Percentiles rank a stretch among this genome's conserved stretches.
Conservation (phyloP, 2,797 vertebrate species). For the Scomberomorus guttatus region DNA sequence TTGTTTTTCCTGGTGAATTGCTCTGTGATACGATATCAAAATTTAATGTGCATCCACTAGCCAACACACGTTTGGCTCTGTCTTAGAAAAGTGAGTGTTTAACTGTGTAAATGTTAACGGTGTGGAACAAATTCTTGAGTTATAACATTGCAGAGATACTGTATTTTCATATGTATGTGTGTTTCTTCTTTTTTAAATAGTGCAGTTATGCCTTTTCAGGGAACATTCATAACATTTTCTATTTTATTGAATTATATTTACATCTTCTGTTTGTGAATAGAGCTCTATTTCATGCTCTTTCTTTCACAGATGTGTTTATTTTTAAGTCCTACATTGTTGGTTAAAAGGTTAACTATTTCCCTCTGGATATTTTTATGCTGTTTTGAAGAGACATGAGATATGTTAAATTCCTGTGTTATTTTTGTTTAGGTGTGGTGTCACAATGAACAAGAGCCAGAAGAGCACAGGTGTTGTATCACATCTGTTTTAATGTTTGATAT, state of each 20-base stretch:
- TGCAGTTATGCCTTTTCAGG: background rate
- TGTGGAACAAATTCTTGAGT: background rate
- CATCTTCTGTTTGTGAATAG: constrained; percentile 3
- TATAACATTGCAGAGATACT: background rate
- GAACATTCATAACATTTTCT: background rate
- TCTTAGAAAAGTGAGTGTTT: background rate
- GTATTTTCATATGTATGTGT: background rate
- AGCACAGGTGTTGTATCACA: constrained; percentile 44
- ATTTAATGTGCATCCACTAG: background rate
- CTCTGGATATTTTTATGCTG: constrained; percentile 4
- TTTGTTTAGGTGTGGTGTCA: constrained; percentile 56
- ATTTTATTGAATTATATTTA: background rate
- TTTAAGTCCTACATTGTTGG: constrained; percentile 13
- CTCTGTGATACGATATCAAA: background rate
- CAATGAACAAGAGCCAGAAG: constrained; percentile 62
- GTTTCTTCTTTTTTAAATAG: no score
- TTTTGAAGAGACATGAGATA: background rate
- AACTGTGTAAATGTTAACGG: background rate
- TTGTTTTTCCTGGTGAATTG: background rate
- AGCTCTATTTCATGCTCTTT: constrained; percentile 3
- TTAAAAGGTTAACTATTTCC: constrained; percentile 29
- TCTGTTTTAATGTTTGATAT: background rate
- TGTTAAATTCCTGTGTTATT: constrained; percentile 26
- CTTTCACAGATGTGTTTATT: constrained; percentile 2
- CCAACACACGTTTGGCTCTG: background rate